Evolutionary conservation across 2,888 invertebrate genomes (phyloP).

Genomic region (Phasia obesa): DNA sequence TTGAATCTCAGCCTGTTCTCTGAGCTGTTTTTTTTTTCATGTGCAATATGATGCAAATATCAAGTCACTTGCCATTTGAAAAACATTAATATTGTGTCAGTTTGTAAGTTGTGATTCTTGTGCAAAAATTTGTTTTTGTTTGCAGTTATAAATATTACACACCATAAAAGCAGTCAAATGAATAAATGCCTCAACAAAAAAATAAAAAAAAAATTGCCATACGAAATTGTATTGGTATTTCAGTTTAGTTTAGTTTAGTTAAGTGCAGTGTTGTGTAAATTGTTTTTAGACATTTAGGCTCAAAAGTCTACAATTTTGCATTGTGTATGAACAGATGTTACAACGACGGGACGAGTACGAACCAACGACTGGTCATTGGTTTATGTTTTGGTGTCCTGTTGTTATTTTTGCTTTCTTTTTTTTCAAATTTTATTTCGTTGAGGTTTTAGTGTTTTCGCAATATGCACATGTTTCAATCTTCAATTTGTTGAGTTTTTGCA

Average conservation of each 20-base stretch:
- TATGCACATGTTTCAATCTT: conserved; percentile 19
- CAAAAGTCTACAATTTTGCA: conserved; percentile 58
- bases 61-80: conserved; percentile 69
- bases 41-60: conserved; percentile 63
- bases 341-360: conserved; percentile 29
- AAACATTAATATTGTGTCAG: conserved; percentile 67
- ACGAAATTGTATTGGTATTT: conserved; percentile 43
- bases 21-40: conserved; percentile 12
- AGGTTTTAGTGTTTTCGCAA: conserved; percentile 36
- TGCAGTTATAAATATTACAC: conserved; percentile 56
- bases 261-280: conserved; percentile 31
- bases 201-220: conserved; percentile 18
- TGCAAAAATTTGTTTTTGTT: not conserved
- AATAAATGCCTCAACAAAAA: conserved; percentile 40
- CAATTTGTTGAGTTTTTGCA: not conserved
- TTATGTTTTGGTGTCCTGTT: conserved; percentile 35
- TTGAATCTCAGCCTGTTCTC: conserved; percentile 56
- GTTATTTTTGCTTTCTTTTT: not conserved
- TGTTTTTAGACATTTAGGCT: conserved; percentile 57
- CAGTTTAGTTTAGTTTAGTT: conserved; percentile 7
- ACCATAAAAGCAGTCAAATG: conserved; percentile 54
- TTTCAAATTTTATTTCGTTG: conserved; percentile 34
- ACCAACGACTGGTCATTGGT: conserved; percentile 56
- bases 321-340: conserved; percentile 63
- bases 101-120: conserved; percentile 11